phyloP scores from a whole-genome alignment of 2,797 vertebrate species.

The Geotrypetes seraphini region DNA sequence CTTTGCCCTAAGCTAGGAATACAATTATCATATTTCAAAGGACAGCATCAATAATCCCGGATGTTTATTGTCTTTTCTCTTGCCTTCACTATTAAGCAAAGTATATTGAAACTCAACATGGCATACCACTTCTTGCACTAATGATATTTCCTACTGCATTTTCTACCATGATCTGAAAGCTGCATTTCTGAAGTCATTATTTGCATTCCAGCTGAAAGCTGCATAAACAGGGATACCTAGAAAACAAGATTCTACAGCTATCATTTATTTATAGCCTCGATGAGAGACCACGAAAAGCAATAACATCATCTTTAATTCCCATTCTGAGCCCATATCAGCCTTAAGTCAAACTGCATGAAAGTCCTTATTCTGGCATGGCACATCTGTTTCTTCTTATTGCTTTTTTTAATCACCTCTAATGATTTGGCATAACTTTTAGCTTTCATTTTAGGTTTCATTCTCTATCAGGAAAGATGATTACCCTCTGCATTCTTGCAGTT shows the following conservation, averaged over 20 bases:
- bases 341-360: constrained; percentile 28
- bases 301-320: constrained; percentile 21
- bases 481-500: no score
- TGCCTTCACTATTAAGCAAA: no score
- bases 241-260: constrained; percentile 18
- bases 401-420: constrained; percentile 9
- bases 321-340: constrained; percentile 26
- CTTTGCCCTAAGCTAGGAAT: neutral
- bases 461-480: no score
- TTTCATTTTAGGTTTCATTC: no score
- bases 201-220: constrained; percentile 30
- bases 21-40: constrained; percentile 21
- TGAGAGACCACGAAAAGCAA: constrained; percentile 17
- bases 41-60: constrained; percentile 8
- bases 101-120: constrained; percentile 24
- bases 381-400: neutral
- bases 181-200: constrained; percentile 15
- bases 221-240: constrained; percentile 8
- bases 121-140: constrained; percentile 13
- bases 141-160: constrained; percentile 9
- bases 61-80: constrained; percentile 15
- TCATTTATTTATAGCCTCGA: constrained; percentile 30
- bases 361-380: constrained; percentile 3
- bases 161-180: constrained; percentile 15
- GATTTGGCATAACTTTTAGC: no score